Evolutionary conservation across 2,888 invertebrate species (phyloP), one percentile per base, ranked within the genome.

Genomic region (Lasioglossum zephyrum): DNA sequence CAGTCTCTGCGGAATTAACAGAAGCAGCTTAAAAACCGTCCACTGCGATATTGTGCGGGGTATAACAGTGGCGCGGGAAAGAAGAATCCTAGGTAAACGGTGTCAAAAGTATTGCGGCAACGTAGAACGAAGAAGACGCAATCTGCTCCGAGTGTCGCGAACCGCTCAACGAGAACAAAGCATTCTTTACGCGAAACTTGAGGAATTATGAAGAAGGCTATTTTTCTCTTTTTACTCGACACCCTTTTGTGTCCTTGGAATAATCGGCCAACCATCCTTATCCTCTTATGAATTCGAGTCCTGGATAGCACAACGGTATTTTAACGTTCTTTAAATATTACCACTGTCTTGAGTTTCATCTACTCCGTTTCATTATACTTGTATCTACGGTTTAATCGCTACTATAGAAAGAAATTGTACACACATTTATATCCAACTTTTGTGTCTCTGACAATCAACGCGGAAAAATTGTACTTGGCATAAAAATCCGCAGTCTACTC

Each of bases 21-120:
- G 79, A 6, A 75, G 70, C 72, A 72, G 75, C 72, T 85, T 84
- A 79, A 70, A 79, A 11, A 79, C 57, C 72, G 63, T 72, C 13
- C 36, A 36, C 13, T n/a, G 79, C 39, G 63, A 84, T 84, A 84
- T 85, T 79, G 63, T 47, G 16, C 4, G 16, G 31, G 8, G 26
- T n/a, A 57, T 26, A n/a, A 53, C 44, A 72, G 79, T 22, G 44
- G 13, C 26, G 36, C n/a, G 5, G 84, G 22, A 73, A 73, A 39
- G 53, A 73, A 53, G 60, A 63, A 77, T 53, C 13, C 26, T 57
- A 47, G 16, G 47, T 16, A 73, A 84, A 73, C 72, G 76, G 63
- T 73, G 82, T 73, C 76, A 47, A n/a, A 82, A 73, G 53, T 73
- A 84, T 82, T 73, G 57, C 77, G n/a, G 44, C 44, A 22, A 57